Conservation (phyloP, 2,113 vertebrate genomes). For the Chlamydotis undulata region DNA sequence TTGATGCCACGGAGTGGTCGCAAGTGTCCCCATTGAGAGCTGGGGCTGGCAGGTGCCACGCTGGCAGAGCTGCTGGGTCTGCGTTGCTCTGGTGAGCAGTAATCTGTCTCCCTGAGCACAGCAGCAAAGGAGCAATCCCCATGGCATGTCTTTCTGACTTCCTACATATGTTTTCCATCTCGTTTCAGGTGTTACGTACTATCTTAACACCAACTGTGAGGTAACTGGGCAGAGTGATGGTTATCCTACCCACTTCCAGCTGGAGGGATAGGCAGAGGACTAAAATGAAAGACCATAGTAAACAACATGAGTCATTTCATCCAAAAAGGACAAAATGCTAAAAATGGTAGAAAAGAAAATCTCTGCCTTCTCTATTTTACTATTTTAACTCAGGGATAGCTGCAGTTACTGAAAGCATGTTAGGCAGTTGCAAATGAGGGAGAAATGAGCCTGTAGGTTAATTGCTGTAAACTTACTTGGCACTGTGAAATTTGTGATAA, state of each 20-base stretch:
- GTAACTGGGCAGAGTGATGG: constrained; percentile 4
- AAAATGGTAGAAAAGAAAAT: constrained; percentile 12
- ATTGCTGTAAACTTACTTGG: neutral
- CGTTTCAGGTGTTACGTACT: constrained; percentile 3
- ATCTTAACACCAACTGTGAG: neutral
- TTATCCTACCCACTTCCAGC: constrained; percentile 20
- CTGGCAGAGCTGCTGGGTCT: neutral
- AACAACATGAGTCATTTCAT: constrained; percentile 35
- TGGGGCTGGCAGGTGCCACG: neutral
- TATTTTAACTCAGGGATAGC: neutral
- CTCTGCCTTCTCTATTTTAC: neutral
- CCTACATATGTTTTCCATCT: neutral
- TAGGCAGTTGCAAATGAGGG: constrained; percentile 2
- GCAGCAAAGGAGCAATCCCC: neutral
- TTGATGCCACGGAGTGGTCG: neutral
- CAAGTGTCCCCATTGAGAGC: neutral
- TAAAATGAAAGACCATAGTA: constrained; percentile 5
- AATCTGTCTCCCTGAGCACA: neutral
- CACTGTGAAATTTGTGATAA: neutral
- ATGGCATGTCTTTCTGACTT: neutral
- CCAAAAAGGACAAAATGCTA: neutral
- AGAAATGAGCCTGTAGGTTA: constrained; percentile 2
- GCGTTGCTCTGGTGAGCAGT: neutral
- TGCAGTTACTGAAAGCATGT: neutral
- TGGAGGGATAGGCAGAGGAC: constrained; percentile 1